phyloP scores from a whole-genome alignment of 2,888 invertebrate species.

The Nebria salina region DNA sequence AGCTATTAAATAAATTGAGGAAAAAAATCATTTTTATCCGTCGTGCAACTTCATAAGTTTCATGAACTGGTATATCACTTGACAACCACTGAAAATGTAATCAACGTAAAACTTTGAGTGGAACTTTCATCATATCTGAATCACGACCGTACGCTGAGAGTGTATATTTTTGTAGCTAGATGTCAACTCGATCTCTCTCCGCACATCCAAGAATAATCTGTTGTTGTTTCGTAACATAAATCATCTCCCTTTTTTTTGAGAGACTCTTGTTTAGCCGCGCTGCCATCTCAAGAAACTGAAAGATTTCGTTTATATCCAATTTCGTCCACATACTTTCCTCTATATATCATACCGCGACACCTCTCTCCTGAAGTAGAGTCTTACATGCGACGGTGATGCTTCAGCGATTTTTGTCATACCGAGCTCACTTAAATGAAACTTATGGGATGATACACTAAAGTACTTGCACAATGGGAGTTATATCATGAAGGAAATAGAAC shows the following conservation, averaged over 20 bases:
- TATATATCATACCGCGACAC: slow-evolving; percentile 42
- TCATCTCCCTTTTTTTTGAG: slow-evolving; percentile 31
- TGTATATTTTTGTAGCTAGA: slow-evolving; percentile 44
- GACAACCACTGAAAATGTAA: slow-evolving; percentile 21
- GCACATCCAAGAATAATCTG: slow-evolving; percentile 40
- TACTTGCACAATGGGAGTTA: neutral
- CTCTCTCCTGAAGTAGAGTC: slow-evolving; percentile 12
- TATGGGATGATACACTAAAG: slow-evolving; percentile 4
- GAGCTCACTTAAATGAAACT: slow-evolving; percentile 22
- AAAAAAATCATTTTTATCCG: slow-evolving; percentile 24
- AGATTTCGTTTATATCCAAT: slow-evolving; percentile 47
- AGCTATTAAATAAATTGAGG: slow-evolving; percentile 20
- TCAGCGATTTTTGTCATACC: slow-evolving; percentile 27
- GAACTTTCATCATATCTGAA: slow-evolving; percentile 35
- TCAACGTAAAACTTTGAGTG: slow-evolving; percentile 13
- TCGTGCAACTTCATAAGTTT: slow-evolving; percentile 4
- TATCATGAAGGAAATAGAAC: no score
- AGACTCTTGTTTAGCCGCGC: slow-evolving; percentile 40
- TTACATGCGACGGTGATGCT: slow-evolving; percentile 25
- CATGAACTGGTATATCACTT: neutral
- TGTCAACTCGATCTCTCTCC: slow-evolving; percentile 29
- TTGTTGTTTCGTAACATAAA: slow-evolving; percentile 46
- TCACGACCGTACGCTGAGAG: slow-evolving; percentile 21
- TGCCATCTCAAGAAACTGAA: slow-evolving; percentile 31
- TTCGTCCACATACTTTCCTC: slow-evolving; percentile 44